Base-by-base conservation (phyloP, 2,888 invertebrate genomes). In the Synergus itoensis region DNA sequence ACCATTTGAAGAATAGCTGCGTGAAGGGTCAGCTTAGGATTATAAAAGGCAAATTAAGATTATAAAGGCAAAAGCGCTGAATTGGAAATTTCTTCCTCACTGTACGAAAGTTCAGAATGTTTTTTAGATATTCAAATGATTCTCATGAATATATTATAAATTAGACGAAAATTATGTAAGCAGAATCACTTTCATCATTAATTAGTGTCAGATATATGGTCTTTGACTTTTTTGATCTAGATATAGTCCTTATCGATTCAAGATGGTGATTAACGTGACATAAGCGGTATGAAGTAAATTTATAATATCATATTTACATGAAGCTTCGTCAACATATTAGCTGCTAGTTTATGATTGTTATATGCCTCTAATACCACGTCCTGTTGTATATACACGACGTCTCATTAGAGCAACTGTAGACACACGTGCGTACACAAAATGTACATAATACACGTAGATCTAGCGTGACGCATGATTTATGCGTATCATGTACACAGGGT, bases 391-490 rank as follows among this genome's bases (percentile, higher is more conserved):
- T 36, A 73, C 53, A 45, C n/a, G 73, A 36, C 5, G 48, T 73
- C 73, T 73, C 73, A 73, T 73, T 73, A 73, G 73, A 73, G 28
- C 36, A 28, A 16, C 36, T 73, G 73, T 53, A 53, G 48, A 48
- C 36, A 73, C 73, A 73, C 73, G 73, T 73, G 73, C 73, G 73
- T 73, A 73, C 45, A 48, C 36, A 53, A 48, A 53, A 73, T 73
- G 53, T 53, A 73, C 69, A 73, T 73, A 73, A 53, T 65, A 45
- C 18, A 73, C 36, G 53, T 48, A 53, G 73, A 48, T 69, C 48
- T 69, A 28, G 69, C 18, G 16, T 69, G 69, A 73, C 73, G 73
- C 73, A 73, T 73, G 73, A 73, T 73, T 73, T 73, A 73, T 73
- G 73, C 73, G 48, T 36, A 73, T 73, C 73, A 73, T 73, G 73